Conservation (phyloP, 2,113 vertebrate genomes). For the Nanger granti region DNA sequence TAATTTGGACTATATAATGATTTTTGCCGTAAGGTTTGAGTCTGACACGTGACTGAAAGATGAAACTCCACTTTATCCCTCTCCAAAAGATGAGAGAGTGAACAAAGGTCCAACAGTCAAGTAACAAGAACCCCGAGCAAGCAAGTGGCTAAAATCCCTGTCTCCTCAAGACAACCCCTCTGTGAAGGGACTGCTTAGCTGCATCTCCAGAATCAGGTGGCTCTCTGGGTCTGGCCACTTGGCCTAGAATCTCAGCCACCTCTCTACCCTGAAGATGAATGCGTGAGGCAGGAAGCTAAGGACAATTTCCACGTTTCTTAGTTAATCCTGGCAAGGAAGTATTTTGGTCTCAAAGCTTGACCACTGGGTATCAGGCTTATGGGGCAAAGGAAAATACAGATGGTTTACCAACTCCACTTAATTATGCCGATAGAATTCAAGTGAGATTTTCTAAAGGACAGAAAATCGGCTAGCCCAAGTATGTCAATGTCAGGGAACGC, state of each 20-base stretch:
- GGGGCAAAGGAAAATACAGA: neutral
- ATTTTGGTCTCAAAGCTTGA: conserved; percentile 8
- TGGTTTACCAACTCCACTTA: conserved; percentile 8
- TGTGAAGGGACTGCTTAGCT: neutral
- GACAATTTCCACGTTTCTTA: neutral
- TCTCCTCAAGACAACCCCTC: neutral
- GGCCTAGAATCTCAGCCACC: neutral
- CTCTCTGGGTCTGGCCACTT: neutral
- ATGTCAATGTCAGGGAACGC: neutral
- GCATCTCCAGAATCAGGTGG: neutral
- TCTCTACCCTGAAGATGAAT: neutral
- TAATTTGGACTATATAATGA: neutral
- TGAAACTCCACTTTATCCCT: neutral
- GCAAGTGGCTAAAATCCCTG: neutral
- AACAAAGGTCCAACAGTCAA: neutral
- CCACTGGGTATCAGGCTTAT: neutral
- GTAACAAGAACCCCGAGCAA: neutral
- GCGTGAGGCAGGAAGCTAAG: neutral
- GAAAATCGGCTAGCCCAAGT: neutral
- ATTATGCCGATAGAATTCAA: conserved; percentile 25
- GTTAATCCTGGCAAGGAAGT: neutral
- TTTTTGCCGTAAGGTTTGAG: neutral
- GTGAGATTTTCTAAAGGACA: conserved; percentile 17
- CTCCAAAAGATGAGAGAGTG: neutral
- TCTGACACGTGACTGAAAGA: neutral